Evolutionary conservation across 2,888 invertebrate species (phyloP), one percentile per base, ranked within the genome.

Genomic region (Phymatocera aterrima): DNA sequence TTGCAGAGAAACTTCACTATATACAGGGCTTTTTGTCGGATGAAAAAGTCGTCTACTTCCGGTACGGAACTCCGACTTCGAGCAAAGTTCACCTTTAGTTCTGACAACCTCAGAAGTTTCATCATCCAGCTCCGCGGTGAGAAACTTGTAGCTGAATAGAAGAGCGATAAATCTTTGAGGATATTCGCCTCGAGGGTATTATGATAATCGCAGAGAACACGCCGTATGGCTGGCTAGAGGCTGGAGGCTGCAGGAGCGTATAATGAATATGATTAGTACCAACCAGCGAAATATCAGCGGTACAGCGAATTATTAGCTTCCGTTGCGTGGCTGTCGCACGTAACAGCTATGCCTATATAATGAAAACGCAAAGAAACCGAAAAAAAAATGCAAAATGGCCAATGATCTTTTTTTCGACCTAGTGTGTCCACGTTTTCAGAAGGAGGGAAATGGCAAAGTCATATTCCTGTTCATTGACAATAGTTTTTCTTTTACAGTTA

Each of bases 121-220:
- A 18, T 34, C 3, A 34, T 34, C 2, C 0, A 3, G 2, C 28
- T 18, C 15, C 18, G 37, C 37, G 61, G 61, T 37, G 61, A n/a
- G 34, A 18, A 64, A 64, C 61, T 64, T 3, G 24, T 15, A 12
- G 61, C 18, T 34, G 61, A 37, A 37, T 37, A 15, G 37, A 18
- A 64, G 61, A 61, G 34, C 34, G 37, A 37, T 64, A 37, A 64
- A 37, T 64, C 61, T 34, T 64, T 34, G 18, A 18, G 61, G 61
- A 64, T 64, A 64, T 64, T 64, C 24, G 61, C 61, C 61, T 37
- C 61, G 34, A 37, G 61, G 61, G 61, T 64, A 64, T 64, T 64
- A 37, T 64, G 37, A 64, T 64, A 64, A 64, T 64, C 61, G 61
- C 15, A 15, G 5, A 3, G 57, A 57, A 57, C 57, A 57, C 57